phyloP scores from a whole-genome alignment of 2,888 invertebrate genomes.

The Lobophora halterata region DNA sequence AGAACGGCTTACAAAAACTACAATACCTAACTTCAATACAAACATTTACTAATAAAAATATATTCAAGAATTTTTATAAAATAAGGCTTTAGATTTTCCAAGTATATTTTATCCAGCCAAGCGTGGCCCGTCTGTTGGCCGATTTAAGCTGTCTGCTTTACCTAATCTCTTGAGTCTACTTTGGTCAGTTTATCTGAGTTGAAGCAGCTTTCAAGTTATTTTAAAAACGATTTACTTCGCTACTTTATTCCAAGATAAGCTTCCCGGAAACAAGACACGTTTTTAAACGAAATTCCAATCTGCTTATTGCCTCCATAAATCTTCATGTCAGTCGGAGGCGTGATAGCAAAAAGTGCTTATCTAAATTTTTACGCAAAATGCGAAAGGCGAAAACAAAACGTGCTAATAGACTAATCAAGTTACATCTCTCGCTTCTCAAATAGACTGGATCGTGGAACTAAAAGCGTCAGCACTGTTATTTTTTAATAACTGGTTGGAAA shows the following conservation, averaged over 20 bases:
- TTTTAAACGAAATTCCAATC: conserved; percentile 16
- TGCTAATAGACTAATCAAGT: conserved; percentile 21
- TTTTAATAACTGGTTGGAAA: too few relatives aligned
- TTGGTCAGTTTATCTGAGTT: conserved; percentile 17
- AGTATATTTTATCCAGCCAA: conserved; percentile 14
- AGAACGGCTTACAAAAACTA: too few relatives aligned
- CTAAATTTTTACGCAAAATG: conserved; percentile 12
- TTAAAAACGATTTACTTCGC: conserved; percentile 13
- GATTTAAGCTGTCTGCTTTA: conserved; percentile 19
- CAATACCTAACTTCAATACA: too few relatives aligned
- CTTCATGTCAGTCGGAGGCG: conserved; percentile 17
- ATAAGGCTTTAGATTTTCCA: conserved; percentile 9
- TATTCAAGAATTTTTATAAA: too few relatives aligned
- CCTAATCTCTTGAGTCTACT: conserved; percentile 18
- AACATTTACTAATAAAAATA: too few relatives aligned
- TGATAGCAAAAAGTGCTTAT: conserved; percentile 18
- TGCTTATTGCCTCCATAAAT: conserved; percentile 19
- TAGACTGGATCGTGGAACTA: conserved; percentile 15
- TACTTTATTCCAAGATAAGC: conserved; percentile 5
- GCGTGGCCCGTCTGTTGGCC: conserved; percentile 17
- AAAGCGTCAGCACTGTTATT: too few relatives aligned
- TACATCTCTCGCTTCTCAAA: too few relatives aligned
- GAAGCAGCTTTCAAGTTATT: conserved; percentile 7
- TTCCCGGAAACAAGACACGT: conserved; percentile 11
- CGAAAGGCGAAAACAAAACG: conserved; percentile 17